Conservation (phyloP, 1,140 invertebrate genomes). For the Lasaia peninsularis region DNA sequence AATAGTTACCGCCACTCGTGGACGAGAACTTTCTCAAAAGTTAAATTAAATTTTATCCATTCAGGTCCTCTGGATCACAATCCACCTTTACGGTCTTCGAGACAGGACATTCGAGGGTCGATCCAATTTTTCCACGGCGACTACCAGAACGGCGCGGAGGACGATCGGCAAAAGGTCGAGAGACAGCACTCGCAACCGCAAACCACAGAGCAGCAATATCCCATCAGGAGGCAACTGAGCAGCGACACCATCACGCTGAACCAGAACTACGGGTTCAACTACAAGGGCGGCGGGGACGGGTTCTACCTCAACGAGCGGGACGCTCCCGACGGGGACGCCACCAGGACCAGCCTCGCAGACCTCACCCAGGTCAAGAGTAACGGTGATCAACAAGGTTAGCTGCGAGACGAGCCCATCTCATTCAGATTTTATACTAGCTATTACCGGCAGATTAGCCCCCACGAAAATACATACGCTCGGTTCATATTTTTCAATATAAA, state of each 20-base stretch:
- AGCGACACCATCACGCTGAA: constrained; percentile 76
- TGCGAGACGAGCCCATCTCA: not conserved
- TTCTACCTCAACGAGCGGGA: constrained; percentile 75
- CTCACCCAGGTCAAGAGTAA: constrained; percentile 79
- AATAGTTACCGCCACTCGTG: too few species aligned
- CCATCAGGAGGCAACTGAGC: constrained; percentile 77
- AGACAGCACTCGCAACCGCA: constrained; percentile 48
- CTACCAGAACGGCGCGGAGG: constrained; percentile 49
- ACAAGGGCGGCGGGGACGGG: constrained; percentile 58
- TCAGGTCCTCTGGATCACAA: constrained; percentile 69
- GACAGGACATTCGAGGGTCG: constrained; percentile 86
- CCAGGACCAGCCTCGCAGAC: constrained; percentile 85
- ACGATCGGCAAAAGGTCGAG: constrained; percentile 40
- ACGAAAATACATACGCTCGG: too few species aligned
- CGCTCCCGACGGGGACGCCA: constrained; percentile 71
- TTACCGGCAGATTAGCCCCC: too few species aligned
- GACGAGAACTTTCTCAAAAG: too few species aligned
- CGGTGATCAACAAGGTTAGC: constrained; percentile 71
- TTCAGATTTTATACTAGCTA: not conserved
- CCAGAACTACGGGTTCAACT: constrained; percentile 78
- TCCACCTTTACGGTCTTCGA: constrained; percentile 82
- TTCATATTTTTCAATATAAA: too few species aligned
- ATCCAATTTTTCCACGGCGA: constrained; percentile 83
- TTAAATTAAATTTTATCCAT: not conserved
- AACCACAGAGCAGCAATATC: constrained; percentile 52